These are phyloP conservation scores for Amphilophus citrinellus DNA, from an alignment of 2,113 vertebrate species.

Conservation along the genomic window DNA sequence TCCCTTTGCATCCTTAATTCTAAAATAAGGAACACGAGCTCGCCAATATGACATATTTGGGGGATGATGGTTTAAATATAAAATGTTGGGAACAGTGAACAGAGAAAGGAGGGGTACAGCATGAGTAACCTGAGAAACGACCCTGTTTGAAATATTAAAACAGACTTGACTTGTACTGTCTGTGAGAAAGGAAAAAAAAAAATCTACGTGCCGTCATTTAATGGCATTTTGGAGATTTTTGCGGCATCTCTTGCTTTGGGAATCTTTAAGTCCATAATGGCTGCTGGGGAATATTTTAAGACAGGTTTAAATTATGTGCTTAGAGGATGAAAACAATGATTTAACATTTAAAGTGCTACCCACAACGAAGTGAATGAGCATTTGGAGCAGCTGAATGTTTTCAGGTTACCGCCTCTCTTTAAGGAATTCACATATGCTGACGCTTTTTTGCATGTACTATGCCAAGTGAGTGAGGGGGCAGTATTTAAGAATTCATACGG, in stretches of 20 bases:
- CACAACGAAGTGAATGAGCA: conserved; percentile 54
- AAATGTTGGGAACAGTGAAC: conserved; percentile 1
- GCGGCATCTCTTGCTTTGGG: conserved; percentile 58
- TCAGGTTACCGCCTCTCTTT: conserved; percentile 42
- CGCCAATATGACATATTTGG: conserved; percentile 62
- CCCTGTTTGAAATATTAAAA: conserved; percentile 8
- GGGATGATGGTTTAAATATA: conserved; percentile 60
- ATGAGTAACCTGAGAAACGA: conserved; percentile 19
- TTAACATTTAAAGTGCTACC: conserved; percentile 68
- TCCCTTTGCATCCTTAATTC: conserved; percentile 71
- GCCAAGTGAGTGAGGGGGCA: conserved; percentile 60
- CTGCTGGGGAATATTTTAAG: conserved; percentile 69
- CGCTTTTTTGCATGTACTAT: conserved; percentile 28
- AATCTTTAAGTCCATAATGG: conserved; percentile 72
- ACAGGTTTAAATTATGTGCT: conserved; percentile 70
- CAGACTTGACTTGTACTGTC: background rate
- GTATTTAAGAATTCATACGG: conserved; percentile 57
- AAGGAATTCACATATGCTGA: conserved; percentile 44
- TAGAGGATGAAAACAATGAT: conserved; percentile 72
- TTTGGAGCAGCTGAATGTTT: conserved; percentile 47
- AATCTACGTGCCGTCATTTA: conserved; percentile 39
- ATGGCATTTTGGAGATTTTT: conserved; percentile 50
- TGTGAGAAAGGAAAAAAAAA: background rate
- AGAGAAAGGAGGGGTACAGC: background rate
- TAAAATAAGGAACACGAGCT: conserved; percentile 75